Evolutionary conservation across 2,113 vertebrate species (phyloP).

Genomic region (Galeopterus variegatus): DNA sequence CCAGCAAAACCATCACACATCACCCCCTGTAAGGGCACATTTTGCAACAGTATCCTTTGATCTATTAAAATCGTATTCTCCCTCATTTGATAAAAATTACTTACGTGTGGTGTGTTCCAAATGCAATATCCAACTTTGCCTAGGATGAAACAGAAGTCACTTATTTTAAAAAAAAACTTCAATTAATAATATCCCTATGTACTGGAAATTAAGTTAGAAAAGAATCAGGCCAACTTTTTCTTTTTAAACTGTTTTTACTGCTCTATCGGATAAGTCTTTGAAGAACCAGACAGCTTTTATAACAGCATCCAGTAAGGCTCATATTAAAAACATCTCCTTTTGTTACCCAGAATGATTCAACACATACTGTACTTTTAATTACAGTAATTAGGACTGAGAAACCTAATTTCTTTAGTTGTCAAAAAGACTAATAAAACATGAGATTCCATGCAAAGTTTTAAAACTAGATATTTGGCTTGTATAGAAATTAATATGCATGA

Average conservation of each 20-base stretch:
- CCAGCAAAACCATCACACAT: background rate
- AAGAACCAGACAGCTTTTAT: slow-evolving; percentile 10
- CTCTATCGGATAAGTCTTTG: slow-evolving; percentile 84
- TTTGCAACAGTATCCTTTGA: background rate
- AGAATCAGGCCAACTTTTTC: background rate
- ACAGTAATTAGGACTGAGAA: slow-evolving; percentile 50
- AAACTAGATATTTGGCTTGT: background rate
- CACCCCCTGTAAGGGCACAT: background rate
- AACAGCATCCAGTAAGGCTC: background rate
- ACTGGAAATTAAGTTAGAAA: slow-evolving; percentile 24
- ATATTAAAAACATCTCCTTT: background rate
- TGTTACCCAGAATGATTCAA: slow-evolving; percentile 50
- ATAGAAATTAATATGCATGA: background rate
- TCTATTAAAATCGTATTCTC: background rate
- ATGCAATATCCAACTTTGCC: slow-evolving; percentile 99
- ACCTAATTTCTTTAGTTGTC: background rate
- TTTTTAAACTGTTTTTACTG: slow-evolving; percentile 75
- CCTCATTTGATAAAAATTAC: slow-evolving; percentile 82
- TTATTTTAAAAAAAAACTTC: slow-evolving; percentile 22
- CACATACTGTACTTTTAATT: slow-evolving; percentile 59
- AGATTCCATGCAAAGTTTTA: slow-evolving; percentile 31
- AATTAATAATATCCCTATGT: background rate
- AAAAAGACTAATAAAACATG: slow-evolving; percentile 27
- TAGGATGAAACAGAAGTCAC: slow-evolving; percentile 84
- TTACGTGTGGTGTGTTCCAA: slow-evolving; percentile 99